Evolutionary conservation across 35 echinoderm and acorn worm species (phyloP).

Genomic region (Holothuria glaberrima): DNA sequence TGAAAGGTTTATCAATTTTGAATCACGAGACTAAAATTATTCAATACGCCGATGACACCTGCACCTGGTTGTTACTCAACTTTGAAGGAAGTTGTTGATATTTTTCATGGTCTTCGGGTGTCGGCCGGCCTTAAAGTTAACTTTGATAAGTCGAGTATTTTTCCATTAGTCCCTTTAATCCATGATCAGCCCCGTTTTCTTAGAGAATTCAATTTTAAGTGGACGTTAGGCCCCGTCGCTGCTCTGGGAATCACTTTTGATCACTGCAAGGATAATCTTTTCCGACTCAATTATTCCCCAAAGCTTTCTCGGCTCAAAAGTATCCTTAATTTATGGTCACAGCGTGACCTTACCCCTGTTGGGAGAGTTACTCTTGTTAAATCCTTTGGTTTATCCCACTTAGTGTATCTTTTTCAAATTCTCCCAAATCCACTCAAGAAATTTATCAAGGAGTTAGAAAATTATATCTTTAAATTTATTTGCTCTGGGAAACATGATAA

Average conservation of each 20-base stretch:
- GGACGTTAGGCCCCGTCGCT: background rate
- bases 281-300: background rate
- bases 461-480: conserved; percentile 20
- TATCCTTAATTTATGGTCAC: background rate
- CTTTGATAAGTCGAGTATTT: background rate
- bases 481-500: background rate
- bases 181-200: background rate
- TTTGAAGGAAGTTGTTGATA: no score
- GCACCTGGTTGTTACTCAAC: no score
- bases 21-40: background rate
- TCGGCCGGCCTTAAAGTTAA: background rate
- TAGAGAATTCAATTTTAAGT: background rate
- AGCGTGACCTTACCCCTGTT: background rate
- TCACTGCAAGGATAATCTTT: background rate
- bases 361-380: conserved; percentile 3
- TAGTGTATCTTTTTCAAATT: background rate
- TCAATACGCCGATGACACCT: background rate
- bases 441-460: background rate
- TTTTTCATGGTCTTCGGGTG: no score
- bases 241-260: background rate
- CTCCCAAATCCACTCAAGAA: background rate
- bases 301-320: background rate
- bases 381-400: background rate
- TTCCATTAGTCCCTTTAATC: background rate
- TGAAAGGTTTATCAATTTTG: background rate